Evolutionary conservation across 2,797 vertebrate genomes (phyloP), one percentile per base, ranked within the genome.

Genomic region (Toxotes lorentzi): DNA sequence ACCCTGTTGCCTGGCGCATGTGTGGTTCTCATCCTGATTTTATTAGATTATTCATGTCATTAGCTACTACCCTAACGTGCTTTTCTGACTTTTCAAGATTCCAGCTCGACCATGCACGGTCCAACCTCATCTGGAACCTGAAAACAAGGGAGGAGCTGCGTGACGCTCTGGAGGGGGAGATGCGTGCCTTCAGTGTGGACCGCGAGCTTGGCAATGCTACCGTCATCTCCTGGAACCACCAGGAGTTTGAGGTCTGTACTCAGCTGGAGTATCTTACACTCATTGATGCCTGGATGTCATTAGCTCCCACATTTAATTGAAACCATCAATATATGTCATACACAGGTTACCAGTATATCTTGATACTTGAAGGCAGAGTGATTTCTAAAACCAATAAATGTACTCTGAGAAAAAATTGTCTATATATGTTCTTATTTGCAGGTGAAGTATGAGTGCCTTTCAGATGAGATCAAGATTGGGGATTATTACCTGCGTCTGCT

Each of bases 121-220:
- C 98, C 50, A 99, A 99, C 91, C 95, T 99, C 79, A 99, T 99
- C 93, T 99, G 98, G 98, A 99, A 99, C 95, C 96, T 99, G 87
- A 99, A 96, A 95, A 99, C 98, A 2, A 95, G 98, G 62, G 98
- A 99, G 95, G 98, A 99, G 91, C 93, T 99, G 82, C 97, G 97
- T 68, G 98, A 99, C 63, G 95, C 96, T 72, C 96, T 99, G 76
- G 98, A 99, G 86, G 96, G 96, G 59, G 98, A 99, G 92, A 99
- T 99, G 97, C 96, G 98, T 61, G 95, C 97, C 2, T 99, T 99
- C 92, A 91, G 92, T 32, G 96, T 99, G 67, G 98, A 99, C 91
- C 95, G 98, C 0, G 98, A 99, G 82, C 97, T 99, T n/a, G 98
- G 98, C 79, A 99, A 92, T 59, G 93, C 96, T 87, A 97, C 91